phyloP scores from a whole-genome alignment of 2,113 vertebrate genomes.

The Marcusenius ussheri region DNA sequence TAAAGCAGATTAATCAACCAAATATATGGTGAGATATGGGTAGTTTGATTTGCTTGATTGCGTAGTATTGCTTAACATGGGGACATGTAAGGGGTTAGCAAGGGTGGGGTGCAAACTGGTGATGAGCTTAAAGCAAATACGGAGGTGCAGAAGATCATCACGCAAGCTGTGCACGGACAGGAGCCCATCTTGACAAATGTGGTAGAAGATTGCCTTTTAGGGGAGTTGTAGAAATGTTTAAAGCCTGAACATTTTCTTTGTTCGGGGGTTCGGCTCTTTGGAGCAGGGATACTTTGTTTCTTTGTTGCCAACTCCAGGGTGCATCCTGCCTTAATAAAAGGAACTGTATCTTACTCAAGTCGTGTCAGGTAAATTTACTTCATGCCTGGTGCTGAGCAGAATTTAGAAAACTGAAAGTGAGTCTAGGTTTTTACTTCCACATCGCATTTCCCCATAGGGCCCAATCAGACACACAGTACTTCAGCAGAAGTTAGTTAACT shows the following conservation, averaged over 20 bases:
- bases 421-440: neutral
- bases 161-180: neutral
- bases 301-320: neutral
- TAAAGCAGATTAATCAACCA: neutral
- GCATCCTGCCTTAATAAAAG: neutral
- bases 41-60: neutral
- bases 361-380: neutral
- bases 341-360: neutral
- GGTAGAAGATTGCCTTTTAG: neutral
- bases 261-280: neutral
- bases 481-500: neutral
- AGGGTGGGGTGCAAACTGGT: no score
- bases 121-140: no score
- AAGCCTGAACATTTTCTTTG: neutral
- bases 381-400: neutral
- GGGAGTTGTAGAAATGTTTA: neutral
- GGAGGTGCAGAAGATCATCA: neutral
- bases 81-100: no score
- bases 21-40: neutral
- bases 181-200: neutral
- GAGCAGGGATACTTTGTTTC: neutral
- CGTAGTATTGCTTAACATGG: no score
- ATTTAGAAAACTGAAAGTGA: neutral
- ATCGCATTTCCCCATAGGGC: neutral
- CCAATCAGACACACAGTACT: neutral